Percentiles rank a stretch among this genome's conserved stretches.
Evolutionary conservation across 2,797 vertebrate species (phyloP).

Genomic region (Rousettus madagascariensis): DNA sequence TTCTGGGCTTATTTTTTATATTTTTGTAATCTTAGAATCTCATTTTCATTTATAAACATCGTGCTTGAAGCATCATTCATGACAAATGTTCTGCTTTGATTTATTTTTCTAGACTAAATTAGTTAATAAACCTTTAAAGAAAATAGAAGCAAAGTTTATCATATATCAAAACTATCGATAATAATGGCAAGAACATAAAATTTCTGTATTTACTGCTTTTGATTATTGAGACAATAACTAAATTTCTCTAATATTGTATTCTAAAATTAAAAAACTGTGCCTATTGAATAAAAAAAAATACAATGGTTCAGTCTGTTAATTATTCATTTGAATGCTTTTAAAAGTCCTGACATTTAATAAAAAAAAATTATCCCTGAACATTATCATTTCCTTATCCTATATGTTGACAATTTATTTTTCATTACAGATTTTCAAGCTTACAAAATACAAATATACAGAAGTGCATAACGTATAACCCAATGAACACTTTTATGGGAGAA

Average conservation of each 20-base stretch:
- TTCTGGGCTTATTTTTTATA: background rate
- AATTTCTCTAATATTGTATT: background rate
- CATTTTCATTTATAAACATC: background rate
- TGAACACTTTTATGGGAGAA: rapidly evolving
- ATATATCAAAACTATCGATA: background rate
- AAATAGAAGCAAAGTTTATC: background rate
- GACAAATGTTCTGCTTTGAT: background rate
- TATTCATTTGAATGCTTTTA: background rate
- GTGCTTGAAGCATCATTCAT: background rate
- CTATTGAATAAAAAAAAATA: background rate
- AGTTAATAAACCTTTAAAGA: background rate
- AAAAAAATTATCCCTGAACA: background rate
- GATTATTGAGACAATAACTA: background rate
- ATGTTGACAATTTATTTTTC: constrained; percentile 29
- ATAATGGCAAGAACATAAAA: background rate
- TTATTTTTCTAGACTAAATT: background rate
- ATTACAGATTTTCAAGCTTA: background rate
- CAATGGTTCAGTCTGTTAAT: background rate
- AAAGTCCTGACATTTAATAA: background rate
- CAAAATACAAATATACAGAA: rapidly evolving
- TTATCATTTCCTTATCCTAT: background rate
- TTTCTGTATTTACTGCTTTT: background rate
- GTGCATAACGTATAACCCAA: rapidly evolving
- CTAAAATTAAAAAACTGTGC: background rate
- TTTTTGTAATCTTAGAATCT: background rate